phyloP scores from a whole-genome alignment of 2,888 invertebrate species.

The Oasisia sp. region DNA sequence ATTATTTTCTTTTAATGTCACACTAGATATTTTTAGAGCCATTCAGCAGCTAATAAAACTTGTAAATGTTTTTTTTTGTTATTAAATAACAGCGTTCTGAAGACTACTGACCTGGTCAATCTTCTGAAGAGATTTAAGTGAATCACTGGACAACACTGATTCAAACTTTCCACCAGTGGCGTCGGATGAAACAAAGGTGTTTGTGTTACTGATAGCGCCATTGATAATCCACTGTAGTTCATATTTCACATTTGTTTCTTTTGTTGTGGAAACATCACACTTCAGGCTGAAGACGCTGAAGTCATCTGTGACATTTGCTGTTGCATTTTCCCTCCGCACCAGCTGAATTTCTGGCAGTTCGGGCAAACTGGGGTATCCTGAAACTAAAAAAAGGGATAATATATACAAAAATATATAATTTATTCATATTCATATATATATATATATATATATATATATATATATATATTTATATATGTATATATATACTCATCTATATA shows the following conservation, averaged over 20 bases:
- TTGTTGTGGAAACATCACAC: not conserved
- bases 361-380: not conserved
- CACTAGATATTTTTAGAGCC: too few species aligned
- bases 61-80: too few species aligned
- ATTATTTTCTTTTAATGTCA: too few species aligned
- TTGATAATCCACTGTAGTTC: not conserved
- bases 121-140: not conserved
- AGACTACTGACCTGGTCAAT: not conserved
- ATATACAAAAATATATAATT: too few species aligned
- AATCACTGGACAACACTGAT: not conserved
- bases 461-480: too few species aligned
- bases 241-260: not conserved
- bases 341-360: not conserved
- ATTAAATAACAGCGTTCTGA: not conserved
- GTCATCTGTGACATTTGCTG: not conserved
- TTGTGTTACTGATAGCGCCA: not conserved
- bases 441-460: too few species aligned
- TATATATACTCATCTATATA: too few species aligned
- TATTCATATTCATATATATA: too few species aligned
- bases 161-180: not conserved
- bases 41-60: too few species aligned
- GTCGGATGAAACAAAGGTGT: not conserved
- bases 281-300: not conserved
- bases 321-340: not conserved
- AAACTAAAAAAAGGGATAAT: not conserved